Percentiles rank a stretch among this genome's conserved stretches.
Conservation (phyloP, 1,140 invertebrate species). For the Conus betulinus region DNA sequence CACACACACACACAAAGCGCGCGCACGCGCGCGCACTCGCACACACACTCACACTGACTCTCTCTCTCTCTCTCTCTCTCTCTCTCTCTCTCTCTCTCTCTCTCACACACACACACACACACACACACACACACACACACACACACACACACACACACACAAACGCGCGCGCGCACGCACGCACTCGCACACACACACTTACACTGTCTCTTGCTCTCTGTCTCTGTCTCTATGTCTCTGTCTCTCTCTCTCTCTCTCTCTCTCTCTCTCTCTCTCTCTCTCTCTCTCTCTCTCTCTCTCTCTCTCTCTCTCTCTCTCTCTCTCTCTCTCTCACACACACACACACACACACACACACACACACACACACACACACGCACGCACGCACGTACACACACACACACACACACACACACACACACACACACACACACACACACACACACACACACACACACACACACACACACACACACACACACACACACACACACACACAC, state of each 20-base stretch:
- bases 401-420: conserved; percentile 22
- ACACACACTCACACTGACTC: conserved; percentile 1
- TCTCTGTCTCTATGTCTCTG: too few relatives aligned
- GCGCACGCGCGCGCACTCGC: neutral
- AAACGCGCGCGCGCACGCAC: too few relatives aligned
- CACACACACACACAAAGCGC: conserved; percentile 22
- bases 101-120: too few relatives aligned
- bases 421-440: conserved; percentile 22
- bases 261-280: too few relatives aligned
- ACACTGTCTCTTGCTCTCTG: too few relatives aligned
- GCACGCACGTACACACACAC: neutral
- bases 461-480: conserved; percentile 22
- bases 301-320: too few relatives aligned
- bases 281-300: too few relatives aligned
- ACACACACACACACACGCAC: conserved; percentile 18
- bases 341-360: conserved; percentile 14
- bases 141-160: too few relatives aligned
- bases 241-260: too few relatives aligned
- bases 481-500: conserved; percentile 22
- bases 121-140: conserved; percentile 1
- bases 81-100: neutral
- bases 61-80: neutral
- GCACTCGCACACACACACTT: too few relatives aligned
- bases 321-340: neutral
- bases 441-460: conserved; percentile 17